Evolutionary conservation across 2,113 vertebrate species (phyloP), one percentile per base, ranked within the genome.

Genomic region (Mus pahari): DNA sequence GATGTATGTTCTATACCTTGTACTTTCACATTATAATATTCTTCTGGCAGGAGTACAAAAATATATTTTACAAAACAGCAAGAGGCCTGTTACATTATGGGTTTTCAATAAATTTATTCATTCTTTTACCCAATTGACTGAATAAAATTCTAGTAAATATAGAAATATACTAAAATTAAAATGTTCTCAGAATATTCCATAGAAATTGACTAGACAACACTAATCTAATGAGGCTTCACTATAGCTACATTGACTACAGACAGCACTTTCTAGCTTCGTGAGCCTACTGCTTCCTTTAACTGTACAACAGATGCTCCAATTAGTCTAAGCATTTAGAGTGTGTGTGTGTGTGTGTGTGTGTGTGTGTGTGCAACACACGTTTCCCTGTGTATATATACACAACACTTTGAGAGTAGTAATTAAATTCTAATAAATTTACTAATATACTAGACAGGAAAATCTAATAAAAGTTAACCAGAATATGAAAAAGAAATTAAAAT

Each of bases 91-190:
- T 82, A 84, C 53, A 92, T 92, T 84, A 33, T 60, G 68, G 73
- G 26, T 82, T 95, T 82, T 86, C 50, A 91, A 60, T 75, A 3
- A 66, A n/a, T 45, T 26, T 45, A 86, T 87, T 96, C 81, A 26
- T 93, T 87, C 48, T 81, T 89, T 87, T 78, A 58, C 89, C 87
- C 53, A 95, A 64, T 14, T 89, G 12, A 95, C 70, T 90, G 45
- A 93, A 94, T 87, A 87, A 94, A 39, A 83, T 71, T 53, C 66
- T 70, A 68, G 3, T 55, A 94, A 90, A 68, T n/a, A 14, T 36
- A 78, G 39, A 86, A 91, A 78, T 91, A 91, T 50, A 45, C 42
- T 48, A 68, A 94, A 94, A 97, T 87, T 89, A 90, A 71, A 96
- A n/a, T 92, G 62, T 84, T 88, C 71, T 90, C 31, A 90, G n/a